phyloP scores from a whole-genome alignment of 2,797 vertebrate species.

The Rhabdophis nuchalis region DNA sequence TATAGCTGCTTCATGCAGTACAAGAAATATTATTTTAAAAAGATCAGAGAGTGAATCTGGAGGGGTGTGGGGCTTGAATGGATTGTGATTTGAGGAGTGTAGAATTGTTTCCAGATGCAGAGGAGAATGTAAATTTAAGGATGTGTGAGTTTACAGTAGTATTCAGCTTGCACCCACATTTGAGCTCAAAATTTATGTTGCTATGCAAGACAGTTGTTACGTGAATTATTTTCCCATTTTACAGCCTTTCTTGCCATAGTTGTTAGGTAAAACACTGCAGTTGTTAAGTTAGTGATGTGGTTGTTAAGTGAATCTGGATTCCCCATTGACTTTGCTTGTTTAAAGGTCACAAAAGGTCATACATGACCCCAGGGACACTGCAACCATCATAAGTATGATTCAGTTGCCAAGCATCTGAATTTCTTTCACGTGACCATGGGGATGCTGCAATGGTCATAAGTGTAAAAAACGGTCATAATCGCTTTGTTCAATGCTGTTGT shows the following conservation, averaged over 20 bases:
- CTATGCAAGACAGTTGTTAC: not conserved
- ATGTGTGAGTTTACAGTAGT: not conserved
- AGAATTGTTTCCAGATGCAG: not conserved
- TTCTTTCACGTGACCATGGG: not conserved
- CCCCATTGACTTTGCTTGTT: not conserved
- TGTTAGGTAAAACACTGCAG: not conserved
- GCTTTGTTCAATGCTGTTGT: not conserved
- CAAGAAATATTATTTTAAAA: not conserved
- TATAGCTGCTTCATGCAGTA: constrained; percentile 16
- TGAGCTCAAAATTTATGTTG: not conserved
- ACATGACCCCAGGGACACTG: not conserved
- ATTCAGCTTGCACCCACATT: not conserved
- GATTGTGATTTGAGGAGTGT: not conserved
- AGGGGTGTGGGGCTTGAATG: not conserved
- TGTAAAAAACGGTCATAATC: not conserved
- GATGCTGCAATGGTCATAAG: not conserved
- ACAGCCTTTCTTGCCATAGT: not conserved
- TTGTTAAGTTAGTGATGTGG: not conserved
- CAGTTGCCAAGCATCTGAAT: not conserved
- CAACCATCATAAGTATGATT: not conserved
- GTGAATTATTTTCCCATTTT: not conserved
- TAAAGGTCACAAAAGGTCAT: not conserved
- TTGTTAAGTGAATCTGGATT: not conserved
- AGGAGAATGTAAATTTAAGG: not conserved
- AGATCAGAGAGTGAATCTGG: not conserved